Evolutionary conservation across 2,888 invertebrate species (phyloP), one percentile per base, ranked within the genome.

Genomic region (Pasiphila rectangulata): DNA sequence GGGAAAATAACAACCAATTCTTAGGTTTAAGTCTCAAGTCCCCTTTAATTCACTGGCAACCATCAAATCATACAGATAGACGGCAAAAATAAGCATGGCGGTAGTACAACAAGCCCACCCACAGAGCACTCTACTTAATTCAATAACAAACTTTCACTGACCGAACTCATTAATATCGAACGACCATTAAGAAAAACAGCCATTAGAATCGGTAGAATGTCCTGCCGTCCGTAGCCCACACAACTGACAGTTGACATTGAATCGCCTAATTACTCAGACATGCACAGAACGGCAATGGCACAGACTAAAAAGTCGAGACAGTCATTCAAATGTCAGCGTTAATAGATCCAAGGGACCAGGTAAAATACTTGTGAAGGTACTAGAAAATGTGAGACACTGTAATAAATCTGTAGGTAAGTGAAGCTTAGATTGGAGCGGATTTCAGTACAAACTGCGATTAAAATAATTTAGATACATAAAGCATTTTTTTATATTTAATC

Each of bases 291-390:
- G 58, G 52, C 55, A 61, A 59, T 59, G 56, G 52, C 56, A 55
- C 45, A 48, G 43, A 35, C 9, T 32, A 36, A 41, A 35, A 19
- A 19, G 5, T 16, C 27, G 15, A 1, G 7, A 24, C 21, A 64
- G 58, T 72, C 76, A 79, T 83, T 83, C 79, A 81, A 57, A 67
- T 63, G 81, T 78, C 83, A 77, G 59, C 40, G 47, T 67, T 67
- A 70, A 67, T 66, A 38, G 39, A 37, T 41, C 23, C 41, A 40
- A 43, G 25, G 19, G 24, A 9, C 16, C 17, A 16, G 5, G 9
- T 5, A n/a, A n/a, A n/a, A n/a, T n/a, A 17, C 13, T 9, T 19
- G n/a, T 1, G 9, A 2, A 24, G 1, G n/a, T 9, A 9, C 7
- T n/a, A 9, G n/a, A 2, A n/a, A 21, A 21, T 21, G 6, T 21